Percentiles rank a stretch among this genome's conserved stretches.
These are phyloP conservation scores for Chiridota heheva DNA, from an alignment of 35 echinoderm and acorn worm genomes.

Conservation along the genomic window DNA sequence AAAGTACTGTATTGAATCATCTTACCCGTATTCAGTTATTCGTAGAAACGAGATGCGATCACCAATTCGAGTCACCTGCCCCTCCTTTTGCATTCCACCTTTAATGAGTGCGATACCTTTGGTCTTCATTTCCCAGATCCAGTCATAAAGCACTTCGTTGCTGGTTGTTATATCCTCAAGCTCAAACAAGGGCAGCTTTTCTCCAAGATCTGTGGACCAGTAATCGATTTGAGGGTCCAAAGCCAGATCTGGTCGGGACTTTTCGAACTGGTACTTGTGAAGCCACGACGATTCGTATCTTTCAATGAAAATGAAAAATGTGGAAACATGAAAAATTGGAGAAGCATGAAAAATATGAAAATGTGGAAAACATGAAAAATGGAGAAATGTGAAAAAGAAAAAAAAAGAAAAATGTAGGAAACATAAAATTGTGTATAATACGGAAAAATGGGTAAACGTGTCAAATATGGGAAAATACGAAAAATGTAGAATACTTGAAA, in stretches of 20 bases:
- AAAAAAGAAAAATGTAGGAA: no score
- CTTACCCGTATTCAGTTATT: constrained; percentile 66
- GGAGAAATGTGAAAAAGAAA: no score
- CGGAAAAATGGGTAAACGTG: no score
- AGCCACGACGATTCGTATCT: constrained; percentile 52
- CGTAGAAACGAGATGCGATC: constrained; percentile 53
- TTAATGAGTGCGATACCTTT: constrained; percentile 43
- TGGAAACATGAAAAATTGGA: no score
- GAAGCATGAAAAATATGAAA: no score
- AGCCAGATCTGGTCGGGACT: constrained; percentile 46
- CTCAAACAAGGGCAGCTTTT: constrained; percentile 33
- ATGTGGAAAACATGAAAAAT: no score
- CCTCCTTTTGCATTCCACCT: constrained; percentile 24
- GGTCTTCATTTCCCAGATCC: constrained; percentile 63
- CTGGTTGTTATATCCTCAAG: constrained; percentile 52
- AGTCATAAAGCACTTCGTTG: constrained; percentile 58
- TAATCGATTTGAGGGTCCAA: constrained; percentile 46
- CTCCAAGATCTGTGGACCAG: constrained; percentile 33
- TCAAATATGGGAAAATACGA: no score
- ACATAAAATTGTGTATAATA: no score
- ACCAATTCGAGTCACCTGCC: constrained; percentile 62
- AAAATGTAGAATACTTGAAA: no score
- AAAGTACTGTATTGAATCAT: no score
- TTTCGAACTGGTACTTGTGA: constrained; percentile 51
- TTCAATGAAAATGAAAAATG: no score